Evolutionary conservation across 2,888 invertebrate genomes (phyloP), one percentile per base, ranked within the genome.

Genomic region (Cosmia trapezina): DNA sequence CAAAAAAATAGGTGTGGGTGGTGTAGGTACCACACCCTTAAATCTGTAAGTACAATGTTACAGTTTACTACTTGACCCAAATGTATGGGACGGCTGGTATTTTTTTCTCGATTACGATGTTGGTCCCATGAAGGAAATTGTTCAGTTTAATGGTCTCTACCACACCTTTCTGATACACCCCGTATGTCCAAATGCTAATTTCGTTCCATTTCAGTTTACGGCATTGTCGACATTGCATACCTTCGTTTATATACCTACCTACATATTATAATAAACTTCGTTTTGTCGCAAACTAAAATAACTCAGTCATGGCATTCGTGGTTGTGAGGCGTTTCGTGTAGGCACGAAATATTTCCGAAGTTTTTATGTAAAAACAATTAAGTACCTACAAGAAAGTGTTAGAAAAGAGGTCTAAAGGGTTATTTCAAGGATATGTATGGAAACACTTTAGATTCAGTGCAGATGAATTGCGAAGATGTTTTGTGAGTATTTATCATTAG

Each of bases 221-320:
- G 17, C 71, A 67, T 56, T 70, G 54, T 8, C 33, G 49, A 73
- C 68, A 51, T 57, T 60, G 57, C 54, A 66, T 54, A 64, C 60
- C 5, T 65, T 59, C 53, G 37, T 79, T 68, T 67, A 79, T 56
- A 78, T 62, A 61, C 37, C 1, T 14, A n/a, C 6, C 1, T 14
- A n/a, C 6, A n/a, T 51, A 53, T n/a, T 33, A 56, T 45, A 65
- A 56, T 73, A 56, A 28, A 60, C 68, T 75, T 74, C 73, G 79
- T 77, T 83, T 75, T 81, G 82, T 71, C 73, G 73, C 64, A 63
- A 81, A 73, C 69, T 22, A 66, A 84, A 81, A 78, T 81, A 84
- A 77, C 75, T 71, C 62, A 57, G 76, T 66, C 78, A 72, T 73
- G 72, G 70, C 77, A 76, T 81, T 79, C 79, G 81, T 79, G 77